Percentiles rank a stretch among this genome's conserved stretches.
Conservation (phyloP, 2,113 vertebrate species). For the Loxodonta africana region DNA sequence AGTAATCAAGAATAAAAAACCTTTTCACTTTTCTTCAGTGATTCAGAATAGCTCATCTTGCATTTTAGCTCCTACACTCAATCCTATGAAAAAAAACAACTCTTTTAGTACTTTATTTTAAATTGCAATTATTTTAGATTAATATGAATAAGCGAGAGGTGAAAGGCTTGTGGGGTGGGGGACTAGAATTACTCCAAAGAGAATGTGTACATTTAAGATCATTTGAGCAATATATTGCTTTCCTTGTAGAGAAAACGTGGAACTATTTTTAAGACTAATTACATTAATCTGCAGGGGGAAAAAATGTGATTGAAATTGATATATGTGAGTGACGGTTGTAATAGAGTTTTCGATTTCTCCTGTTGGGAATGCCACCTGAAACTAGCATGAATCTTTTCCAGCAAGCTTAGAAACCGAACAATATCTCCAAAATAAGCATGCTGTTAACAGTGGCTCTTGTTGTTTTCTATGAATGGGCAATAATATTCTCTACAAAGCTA, state of each 20-base stretch:
- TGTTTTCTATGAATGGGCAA: slow-evolving; percentile 67
- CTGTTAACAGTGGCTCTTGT: slow-evolving; percentile 4
- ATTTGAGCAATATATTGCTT: background rate
- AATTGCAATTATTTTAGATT: background rate
- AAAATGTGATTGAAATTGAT: slow-evolving; percentile 61
- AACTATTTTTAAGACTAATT: slow-evolving; percentile 71
- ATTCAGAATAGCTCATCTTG: background rate
- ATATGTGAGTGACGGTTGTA: background rate
- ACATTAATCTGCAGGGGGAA: slow-evolving; percentile 53
- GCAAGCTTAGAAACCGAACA: slow-evolving; percentile 48
- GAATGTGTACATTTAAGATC: background rate
- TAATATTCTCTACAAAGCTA: slow-evolving; percentile 61
- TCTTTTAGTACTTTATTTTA: background rate
- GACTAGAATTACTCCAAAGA: background rate
- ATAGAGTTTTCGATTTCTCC: slow-evolving; percentile 46
- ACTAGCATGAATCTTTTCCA: slow-evolving; percentile 57
- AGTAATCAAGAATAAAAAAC: background rate
- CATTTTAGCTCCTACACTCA: background rate
- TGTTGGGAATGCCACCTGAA: background rate
- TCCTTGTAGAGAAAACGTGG: slow-evolving; percentile 13
- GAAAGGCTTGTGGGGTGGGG: background rate
- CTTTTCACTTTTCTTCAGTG: background rate
- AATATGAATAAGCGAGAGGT: background rate
- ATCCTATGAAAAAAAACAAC: background rate
- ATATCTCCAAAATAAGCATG: slow-evolving; percentile 7